Evolutionary conservation across 2,888 invertebrate species (phyloP), one percentile per base, ranked within the genome.

Genomic region (Heliconius ethilla): DNA sequence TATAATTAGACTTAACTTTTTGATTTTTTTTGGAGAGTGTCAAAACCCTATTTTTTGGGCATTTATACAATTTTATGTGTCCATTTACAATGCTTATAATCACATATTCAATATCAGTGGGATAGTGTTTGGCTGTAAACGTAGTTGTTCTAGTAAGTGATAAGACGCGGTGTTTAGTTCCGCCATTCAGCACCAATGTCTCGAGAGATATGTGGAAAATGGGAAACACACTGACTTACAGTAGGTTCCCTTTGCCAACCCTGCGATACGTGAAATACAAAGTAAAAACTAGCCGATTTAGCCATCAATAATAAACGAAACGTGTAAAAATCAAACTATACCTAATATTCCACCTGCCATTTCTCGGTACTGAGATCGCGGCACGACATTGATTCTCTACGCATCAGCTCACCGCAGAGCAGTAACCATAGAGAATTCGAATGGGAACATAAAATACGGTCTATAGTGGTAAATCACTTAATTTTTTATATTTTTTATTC

Each of bases 351-450:
- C 75, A 79, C 75, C 66, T 80, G 69, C 40, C 29, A 67, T 76
- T 76, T 74, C 72, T 75, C 45, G 76, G 66, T 73, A 70, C 69
- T 69, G 37, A 18, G 62, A 76, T 67, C 74, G 78, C 65, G 75
- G 67, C 59, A 67, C 55, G 69, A 67, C 76, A 78, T 78, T 73
- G 78, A 78, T 76, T 76, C 51, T 67, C 63, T 75, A 78, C 78
- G 75, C 51, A 59, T 63, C 45, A 45, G 63, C 55, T 27, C 22
- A 27, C 72, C 66, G 51, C 73, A 51, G 10, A 55, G 59, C 72
- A 29, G 75, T 70, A 75, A 75, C 78, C 63, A 75, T 70, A 75
- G 75, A 70, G n/a, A 75, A 78, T 74, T 73, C n/a, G 70, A 78
- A 78, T 75, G 78, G 75, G 78, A 78, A 75, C 9, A 62, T 37